Conservation (phyloP, 2,888 invertebrate genomes). For the Trichopria drosophilae region DNA sequence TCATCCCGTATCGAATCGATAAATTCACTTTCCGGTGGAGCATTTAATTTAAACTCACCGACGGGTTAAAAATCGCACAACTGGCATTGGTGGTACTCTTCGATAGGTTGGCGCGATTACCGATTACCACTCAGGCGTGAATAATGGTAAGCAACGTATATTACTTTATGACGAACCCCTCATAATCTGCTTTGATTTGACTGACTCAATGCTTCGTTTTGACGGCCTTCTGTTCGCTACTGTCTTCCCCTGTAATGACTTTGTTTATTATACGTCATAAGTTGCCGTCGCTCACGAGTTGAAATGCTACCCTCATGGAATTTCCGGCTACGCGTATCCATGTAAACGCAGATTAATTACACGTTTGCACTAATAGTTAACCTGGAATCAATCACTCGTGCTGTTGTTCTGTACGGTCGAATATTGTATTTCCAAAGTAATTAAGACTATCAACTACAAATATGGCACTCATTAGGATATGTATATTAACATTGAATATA, state of each 20-base stretch:
- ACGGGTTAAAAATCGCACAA: neutral
- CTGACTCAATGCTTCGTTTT: slow-evolving; percentile 36
- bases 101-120: slow-evolving; percentile 21
- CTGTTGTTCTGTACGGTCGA: too few relatives aligned
- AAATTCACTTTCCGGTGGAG: too few relatives aligned
- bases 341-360: too few relatives aligned
- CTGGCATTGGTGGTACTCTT: neutral
- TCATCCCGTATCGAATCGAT: too few relatives aligned
- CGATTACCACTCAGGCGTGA: slow-evolving; percentile 31
- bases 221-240: slow-evolving; percentile 34
- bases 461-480: too few relatives aligned
- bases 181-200: slow-evolving; percentile 48
- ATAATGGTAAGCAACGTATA: slow-evolving; percentile 31
- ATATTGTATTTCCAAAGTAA: too few relatives aligned
- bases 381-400: too few relatives aligned
- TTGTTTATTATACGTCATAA: slow-evolving; percentile 51
- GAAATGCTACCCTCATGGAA: slow-evolving; percentile 42
- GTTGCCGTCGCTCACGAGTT: slow-evolving; percentile 41
- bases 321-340: too few relatives aligned
- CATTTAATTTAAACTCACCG: neutral
- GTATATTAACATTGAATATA: too few relatives aligned
- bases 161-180: slow-evolving; percentile 38
- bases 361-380: too few relatives aligned
- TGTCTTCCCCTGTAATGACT: slow-evolving; percentile 46
- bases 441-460: too few relatives aligned